Base-by-base conservation (phyloP, 2,113 vertebrate genomes). In the Cranoglanis bouderius region DNA sequence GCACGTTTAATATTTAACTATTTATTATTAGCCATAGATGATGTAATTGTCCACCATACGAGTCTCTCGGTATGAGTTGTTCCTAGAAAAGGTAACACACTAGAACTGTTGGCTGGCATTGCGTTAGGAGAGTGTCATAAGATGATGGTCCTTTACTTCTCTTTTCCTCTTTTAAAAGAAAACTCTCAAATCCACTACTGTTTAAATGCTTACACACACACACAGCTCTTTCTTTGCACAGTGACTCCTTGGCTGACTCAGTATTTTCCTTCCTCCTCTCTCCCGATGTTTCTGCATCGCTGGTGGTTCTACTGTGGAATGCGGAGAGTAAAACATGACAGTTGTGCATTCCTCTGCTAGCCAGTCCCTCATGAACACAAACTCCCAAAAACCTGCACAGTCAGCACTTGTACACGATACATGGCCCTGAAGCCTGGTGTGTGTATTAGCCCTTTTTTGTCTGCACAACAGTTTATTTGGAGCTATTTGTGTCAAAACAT, bases 261-360 rank as follows among this genome's bases (percentile, higher is more conserved):
- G 49, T 74, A 26, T 55, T 72, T 32, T 51, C 12, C 49, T 72
- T 29, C 59, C 59, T 65, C 26, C 14, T 53, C 9, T 85, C 59
- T 57, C 4, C 4, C 83, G 78, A 83, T 85, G 55, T 43, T 83
- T 40, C 55, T 40, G 81, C 35, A 16, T 91, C 85, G 53, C 4
- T 82, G 88, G 35, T 59, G 38, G 55, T 83, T 83, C 38, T 40
- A 2, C 13, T 61, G 72, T 74, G 87, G 87, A 94, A 91, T 91
- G 85, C 72, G 35, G 38, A 80, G 84, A 90, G 91, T 89, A 84
- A 92, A 92, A 91, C 90, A 90, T 92, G 91, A 93, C 90, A 84
- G 91, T 90, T 75, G 86, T 88, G 86, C 91, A 90, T 92, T 92
- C 88, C 85, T 83, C 38, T 3, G 2, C 53, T 82, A 38, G 51